Base-by-base conservation (phyloP, 2,888 invertebrate genomes). In the Pseudoips prasinana region DNA sequence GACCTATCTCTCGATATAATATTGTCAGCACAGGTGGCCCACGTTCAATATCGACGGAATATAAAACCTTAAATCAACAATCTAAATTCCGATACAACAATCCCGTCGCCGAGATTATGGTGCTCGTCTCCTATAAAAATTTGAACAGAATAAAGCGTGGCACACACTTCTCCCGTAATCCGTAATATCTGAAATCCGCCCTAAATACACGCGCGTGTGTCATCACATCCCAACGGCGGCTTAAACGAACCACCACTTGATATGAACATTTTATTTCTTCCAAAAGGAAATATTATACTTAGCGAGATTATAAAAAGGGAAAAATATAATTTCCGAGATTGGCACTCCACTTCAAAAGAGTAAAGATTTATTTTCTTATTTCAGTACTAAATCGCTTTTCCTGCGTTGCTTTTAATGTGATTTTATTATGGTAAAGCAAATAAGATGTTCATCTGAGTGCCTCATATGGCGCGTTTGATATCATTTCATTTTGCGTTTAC, bases 291-390 rank as follows among this genome's bases (percentile, higher is more conserved):
- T 65, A 64, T 71, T 56, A 49, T 64, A 57, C 58, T 60, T 55
- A 43, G 52, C 51, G 46, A 60, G 69, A 71, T 74, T 75, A 71
- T 58, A 41, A 54, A 33, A 42, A 25, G 46, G 46, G 48, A 60
- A 58, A 56, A 64, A 73, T 59, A 70, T 72, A 66, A 77, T 73
- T 73, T 68, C 56, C 50, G 55, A 66, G 64, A 71, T 73, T 64
- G 55, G 46, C 55, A 60, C 57, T 51, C 47, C 45, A 58, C 56
- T 62, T 70, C 64, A 64, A 62, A 64, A 49, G 59, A 50, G 47
- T 51, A 46, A 57, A 46, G 42, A 50, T 43, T 50, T 54, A 46
- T 51, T 63, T 58, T 55, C 52, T 63, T 59, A 62, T 60, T 49
- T 62, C 38, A 33, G 34, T 46, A 42, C 36, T 29, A 54, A 64